phyloP scores from a whole-genome alignment of 2,888 invertebrate genomes.

The Blastobasis adustella region DNA sequence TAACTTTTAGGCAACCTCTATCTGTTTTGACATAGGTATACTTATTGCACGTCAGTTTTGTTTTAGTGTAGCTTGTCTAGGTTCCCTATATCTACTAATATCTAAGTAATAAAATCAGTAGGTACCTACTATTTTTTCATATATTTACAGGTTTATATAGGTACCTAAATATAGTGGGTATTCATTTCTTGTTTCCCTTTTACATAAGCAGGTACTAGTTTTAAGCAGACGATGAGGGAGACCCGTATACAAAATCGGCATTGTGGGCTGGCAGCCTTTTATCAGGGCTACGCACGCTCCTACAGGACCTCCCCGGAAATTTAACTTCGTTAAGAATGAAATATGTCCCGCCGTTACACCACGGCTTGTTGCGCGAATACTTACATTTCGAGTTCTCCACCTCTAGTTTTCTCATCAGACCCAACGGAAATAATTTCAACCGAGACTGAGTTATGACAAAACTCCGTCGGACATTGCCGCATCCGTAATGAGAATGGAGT shows the following conservation, averaged over 20 bases:
- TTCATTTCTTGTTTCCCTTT: no score
- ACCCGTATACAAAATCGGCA: slow-evolving; percentile 41
- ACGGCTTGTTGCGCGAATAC: slow-evolving; percentile 70
- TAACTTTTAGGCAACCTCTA: slow-evolving; percentile 27
- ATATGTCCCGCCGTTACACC: slow-evolving; percentile 70
- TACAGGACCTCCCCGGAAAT: slow-evolving; percentile 67
- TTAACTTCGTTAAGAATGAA: slow-evolving; percentile 75
- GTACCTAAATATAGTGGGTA: no score
- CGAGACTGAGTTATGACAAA: slow-evolving; percentile 75
- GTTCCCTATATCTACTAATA: no score
- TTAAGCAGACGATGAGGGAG: no score
- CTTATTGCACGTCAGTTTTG: no score
- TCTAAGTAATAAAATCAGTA: no score
- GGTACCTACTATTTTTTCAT: no score
- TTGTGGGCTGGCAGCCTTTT: slow-evolving; percentile 58
- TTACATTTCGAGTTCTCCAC: slow-evolving; percentile 67
- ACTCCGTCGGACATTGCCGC: slow-evolving; percentile 72
- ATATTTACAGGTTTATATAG: no score
- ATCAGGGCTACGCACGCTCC: slow-evolving; percentile 70
- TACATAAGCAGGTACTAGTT: no score
- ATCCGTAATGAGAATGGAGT: slow-evolving; percentile 72
- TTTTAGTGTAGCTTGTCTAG: no score
- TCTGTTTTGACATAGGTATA: neutral
- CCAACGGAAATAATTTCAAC: slow-evolving; percentile 73
- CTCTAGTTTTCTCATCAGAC: slow-evolving; percentile 74